Conservation (phyloP, 2,888 invertebrate genomes). For the Alcis repandata region DNA sequence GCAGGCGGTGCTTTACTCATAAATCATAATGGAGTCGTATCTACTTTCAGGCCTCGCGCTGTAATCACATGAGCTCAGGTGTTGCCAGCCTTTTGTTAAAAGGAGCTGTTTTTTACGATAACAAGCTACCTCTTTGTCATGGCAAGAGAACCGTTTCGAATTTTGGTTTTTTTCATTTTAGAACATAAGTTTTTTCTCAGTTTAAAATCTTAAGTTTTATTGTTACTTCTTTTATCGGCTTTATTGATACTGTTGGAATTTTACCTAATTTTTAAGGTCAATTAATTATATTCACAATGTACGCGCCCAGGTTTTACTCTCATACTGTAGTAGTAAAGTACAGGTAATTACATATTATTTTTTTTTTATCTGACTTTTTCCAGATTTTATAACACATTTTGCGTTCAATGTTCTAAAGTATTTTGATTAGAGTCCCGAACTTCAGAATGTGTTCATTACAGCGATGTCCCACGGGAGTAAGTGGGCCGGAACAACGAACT, state of each 20-base stretch:
- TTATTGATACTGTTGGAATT: too few species aligned
- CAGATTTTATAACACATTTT: background rate
- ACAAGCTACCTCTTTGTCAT: background rate
- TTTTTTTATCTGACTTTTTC: too few species aligned
- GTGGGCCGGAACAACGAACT: background rate
- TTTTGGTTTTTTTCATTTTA: too few species aligned
- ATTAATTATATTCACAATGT: too few species aligned
- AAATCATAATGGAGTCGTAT: background rate
- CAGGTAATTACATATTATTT: too few species aligned
- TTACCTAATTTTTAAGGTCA: too few species aligned
- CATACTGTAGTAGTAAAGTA: too few species aligned
- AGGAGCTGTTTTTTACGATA: constrained; percentile 16
- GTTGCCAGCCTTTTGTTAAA: constrained; percentile 30
- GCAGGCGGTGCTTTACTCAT: background rate
- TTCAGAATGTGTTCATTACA: background rate
- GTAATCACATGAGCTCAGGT: constrained; percentile 27
- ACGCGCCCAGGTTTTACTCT: too few species aligned
- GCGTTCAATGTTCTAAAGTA: background rate
- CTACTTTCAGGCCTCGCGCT: background rate
- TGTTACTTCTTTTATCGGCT: too few species aligned
- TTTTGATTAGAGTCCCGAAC: background rate
- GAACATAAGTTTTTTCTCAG: too few species aligned
- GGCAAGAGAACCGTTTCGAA: too few species aligned
- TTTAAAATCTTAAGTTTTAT: too few species aligned
- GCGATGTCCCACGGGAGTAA: background rate